These are phyloP conservation scores for Selene dorsalis DNA, from an alignment of 2,797 vertebrate genomes.

Conservation along the genomic window DNA sequence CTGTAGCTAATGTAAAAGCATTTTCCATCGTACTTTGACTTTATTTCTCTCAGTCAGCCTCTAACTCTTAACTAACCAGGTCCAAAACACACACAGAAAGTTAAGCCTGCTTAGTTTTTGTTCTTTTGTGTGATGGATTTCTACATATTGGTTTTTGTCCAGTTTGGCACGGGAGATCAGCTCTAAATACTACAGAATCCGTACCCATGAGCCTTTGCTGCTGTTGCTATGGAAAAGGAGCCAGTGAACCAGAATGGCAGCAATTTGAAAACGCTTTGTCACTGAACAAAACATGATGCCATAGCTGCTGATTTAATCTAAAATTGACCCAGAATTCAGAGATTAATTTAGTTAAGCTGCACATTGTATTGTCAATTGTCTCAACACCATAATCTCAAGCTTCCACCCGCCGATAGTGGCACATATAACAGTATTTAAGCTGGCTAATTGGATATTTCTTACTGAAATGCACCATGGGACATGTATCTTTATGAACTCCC, in stretches of 20 bases:
- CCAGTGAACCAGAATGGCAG: not conserved
- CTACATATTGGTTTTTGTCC: not conserved
- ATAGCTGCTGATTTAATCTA: not conserved
- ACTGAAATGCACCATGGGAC: constrained; percentile 5
- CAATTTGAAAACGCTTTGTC: not conserved
- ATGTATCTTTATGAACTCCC: not conserved
- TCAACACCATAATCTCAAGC: not conserved
- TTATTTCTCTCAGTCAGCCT: not conserved
- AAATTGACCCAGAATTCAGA: not conserved
- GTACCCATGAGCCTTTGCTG: constrained; percentile 2
- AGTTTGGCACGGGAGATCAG: not conserved
- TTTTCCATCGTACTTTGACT: not conserved
- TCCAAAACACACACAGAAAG: not conserved
- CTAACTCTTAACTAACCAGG: not conserved
- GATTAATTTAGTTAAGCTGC: not conserved
- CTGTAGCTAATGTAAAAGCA: not conserved
- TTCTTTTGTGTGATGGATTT: not conserved
- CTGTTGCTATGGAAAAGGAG: not conserved
- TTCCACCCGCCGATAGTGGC: not conserved
- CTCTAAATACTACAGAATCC: not conserved
- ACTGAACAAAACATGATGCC: not conserved
- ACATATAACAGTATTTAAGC: no score
- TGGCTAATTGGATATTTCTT: not conserved
- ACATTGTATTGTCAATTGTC: not conserved
- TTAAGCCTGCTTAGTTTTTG: not conserved